A percentile compares a stretch with the other conserved stretches of the same genome.
Conservation (phyloP, 2,888 invertebrate species). For the Aporophyla nigra region DNA sequence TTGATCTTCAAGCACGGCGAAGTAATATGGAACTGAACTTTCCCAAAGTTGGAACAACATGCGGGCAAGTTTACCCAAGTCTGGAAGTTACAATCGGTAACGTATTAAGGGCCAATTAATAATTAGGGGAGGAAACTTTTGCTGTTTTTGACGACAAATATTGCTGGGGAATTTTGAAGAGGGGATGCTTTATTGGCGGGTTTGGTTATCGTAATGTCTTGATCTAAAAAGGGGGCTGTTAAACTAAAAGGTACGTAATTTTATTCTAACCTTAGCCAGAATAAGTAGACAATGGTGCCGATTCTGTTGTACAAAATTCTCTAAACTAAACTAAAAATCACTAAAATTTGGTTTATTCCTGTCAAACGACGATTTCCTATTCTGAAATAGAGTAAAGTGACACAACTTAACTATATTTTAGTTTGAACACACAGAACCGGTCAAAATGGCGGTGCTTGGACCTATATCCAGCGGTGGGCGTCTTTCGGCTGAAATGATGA, state of each 20-base stretch:
- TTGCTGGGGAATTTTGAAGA: conserved; percentile 37
- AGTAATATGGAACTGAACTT: conserved; percentile 69
- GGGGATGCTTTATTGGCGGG: conserved; percentile 7
- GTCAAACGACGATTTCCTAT: no score
- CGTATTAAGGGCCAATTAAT: conserved; percentile 64
- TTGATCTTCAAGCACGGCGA: conserved; percentile 61
- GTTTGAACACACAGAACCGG: no score
- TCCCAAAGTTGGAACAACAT: conserved; percentile 47
- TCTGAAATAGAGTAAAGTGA: no score
- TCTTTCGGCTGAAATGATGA: no score
- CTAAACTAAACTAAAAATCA: no score
- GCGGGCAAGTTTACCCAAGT: conserved; percentile 56
- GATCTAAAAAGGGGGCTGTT: neutral
- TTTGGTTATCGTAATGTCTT: conserved; percentile 23
- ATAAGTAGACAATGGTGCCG: no score
- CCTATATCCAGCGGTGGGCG: no score
- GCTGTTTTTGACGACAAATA: conserved; percentile 62
- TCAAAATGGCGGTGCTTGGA: no score
- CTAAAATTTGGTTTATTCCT: no score
- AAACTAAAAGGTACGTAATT: neutral
- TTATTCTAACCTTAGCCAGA: neutral
- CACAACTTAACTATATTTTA: no score
- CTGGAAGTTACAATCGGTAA: conserved; percentile 61
- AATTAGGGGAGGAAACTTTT: conserved; percentile 56
- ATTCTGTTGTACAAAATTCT: no score